Conservation (phyloP, 23 tunicate genomes). For the Trididemnum miniatum region DNA sequence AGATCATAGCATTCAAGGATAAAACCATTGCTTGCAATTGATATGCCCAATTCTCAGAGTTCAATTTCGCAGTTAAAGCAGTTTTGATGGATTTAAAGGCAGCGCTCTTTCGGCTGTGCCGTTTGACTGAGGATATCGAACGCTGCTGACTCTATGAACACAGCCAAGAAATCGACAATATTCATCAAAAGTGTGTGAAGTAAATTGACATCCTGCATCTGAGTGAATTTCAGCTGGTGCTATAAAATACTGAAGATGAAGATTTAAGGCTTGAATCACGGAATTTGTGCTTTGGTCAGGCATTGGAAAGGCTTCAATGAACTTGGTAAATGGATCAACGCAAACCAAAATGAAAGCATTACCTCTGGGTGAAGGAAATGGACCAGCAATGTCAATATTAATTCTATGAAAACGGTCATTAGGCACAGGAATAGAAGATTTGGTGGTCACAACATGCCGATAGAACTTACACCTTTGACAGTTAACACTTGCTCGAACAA, state of each 20-base stretch:
- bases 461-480: not conserved
- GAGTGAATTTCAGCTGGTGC: not conserved
- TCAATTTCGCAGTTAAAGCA: not conserved
- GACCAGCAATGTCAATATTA: not conserved
- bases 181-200: not conserved
- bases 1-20: not conserved
- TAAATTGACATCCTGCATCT: slow-evolving; percentile 11
- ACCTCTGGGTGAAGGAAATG: not conserved
- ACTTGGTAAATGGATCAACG: not conserved
- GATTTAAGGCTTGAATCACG: not conserved
- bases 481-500: not conserved
- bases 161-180: not conserved
- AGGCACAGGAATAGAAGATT: too few relatives aligned
- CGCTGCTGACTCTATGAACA: not conserved
- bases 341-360: not conserved
- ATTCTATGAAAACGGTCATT: not conserved
- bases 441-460: too few relatives aligned
- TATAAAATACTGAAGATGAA: not conserved
- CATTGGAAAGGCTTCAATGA: not conserved
- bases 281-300: not conserved
- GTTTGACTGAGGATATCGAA: not conserved
- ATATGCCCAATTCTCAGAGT: not conserved
- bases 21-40: not conserved
- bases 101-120: slow-evolving; percentile 2
- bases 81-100: not conserved